Evolutionary conservation across 2,113 vertebrate species (phyloP).

Genomic region (Microcebus murinus): DNA sequence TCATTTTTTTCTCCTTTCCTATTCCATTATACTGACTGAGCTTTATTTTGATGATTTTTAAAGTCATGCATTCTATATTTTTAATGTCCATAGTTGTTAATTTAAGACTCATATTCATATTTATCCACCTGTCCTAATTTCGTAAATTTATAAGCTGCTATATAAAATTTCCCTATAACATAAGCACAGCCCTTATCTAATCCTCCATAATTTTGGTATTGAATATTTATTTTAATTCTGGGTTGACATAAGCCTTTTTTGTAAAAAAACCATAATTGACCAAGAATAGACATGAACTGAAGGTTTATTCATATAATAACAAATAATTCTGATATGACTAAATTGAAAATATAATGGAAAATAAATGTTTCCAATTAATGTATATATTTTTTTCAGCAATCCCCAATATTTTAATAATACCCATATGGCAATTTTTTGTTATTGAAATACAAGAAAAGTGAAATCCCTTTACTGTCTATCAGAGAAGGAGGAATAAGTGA

Average conservation of each 20-base stretch:
- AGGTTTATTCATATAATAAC: background rate
- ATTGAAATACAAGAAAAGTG: background rate
- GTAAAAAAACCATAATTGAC: background rate
- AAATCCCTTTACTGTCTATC: background rate
- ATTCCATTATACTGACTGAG: background rate
- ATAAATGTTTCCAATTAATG: background rate
- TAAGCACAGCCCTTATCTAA: background rate
- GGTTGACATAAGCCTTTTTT: background rate
- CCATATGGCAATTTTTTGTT: background rate
- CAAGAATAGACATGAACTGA: background rate
- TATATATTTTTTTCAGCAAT: background rate
- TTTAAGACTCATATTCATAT: background rate
- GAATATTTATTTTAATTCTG: background rate
- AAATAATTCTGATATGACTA: background rate
- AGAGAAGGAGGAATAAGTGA: background rate
- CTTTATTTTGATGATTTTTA: background rate
- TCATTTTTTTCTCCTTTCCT: background rate
- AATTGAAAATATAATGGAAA: background rate
- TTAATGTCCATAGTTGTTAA: background rate
- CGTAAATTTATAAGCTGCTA: background rate
- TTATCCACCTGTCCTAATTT: background rate
- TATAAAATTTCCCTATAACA: background rate
- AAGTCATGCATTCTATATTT: background rate
- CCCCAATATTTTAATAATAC: background rate
- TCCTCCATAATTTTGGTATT: background rate